These are phyloP conservation scores for Drosophila neocordata DNA, from an alignment of 1,140 invertebrate genomes.

Conservation along the genomic window DNA sequence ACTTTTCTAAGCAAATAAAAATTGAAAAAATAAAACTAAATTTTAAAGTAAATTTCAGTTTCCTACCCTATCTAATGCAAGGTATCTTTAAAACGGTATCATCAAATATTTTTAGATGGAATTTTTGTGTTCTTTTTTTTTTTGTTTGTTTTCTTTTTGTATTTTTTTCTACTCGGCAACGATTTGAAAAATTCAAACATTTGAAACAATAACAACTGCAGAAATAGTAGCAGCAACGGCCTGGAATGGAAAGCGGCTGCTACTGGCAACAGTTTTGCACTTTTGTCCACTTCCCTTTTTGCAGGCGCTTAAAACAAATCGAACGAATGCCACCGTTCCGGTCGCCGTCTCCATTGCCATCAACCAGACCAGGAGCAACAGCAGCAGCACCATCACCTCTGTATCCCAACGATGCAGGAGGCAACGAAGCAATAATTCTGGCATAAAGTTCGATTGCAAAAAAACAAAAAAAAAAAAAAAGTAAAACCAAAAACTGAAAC, in stretches of 20 bases:
- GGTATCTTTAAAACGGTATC: no score
- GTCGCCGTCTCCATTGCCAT: no score
- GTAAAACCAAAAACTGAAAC: background rate
- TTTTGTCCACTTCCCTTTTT: conserved; percentile 16
- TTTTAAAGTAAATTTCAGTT: no score
- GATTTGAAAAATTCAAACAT: conserved; percentile 73
- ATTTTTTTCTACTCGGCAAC: conserved; percentile 25
- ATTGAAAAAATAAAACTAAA: no score
- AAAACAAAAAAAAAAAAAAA: conserved; percentile 13
- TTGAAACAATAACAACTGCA: conserved; percentile 51
- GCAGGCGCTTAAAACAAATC: conserved; percentile 56
- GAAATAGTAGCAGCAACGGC: conserved; percentile 5
- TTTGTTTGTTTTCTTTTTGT: conserved; percentile 2
- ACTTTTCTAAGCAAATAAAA: no score
- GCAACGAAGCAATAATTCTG: conserved; percentile 45
- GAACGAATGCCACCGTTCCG: conserved; percentile 45
- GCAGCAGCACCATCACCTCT: background rate
- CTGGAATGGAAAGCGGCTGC: conserved; percentile 23
- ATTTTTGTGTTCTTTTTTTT: conserved; percentile 15
- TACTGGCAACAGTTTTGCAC: conserved; percentile 41
- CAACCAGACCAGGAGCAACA: no score
- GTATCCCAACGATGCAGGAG: conserved; percentile 28
- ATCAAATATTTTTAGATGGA: no score
- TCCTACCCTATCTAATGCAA: no score
- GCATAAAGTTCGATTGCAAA: conserved; percentile 29